Evolutionary conservation across 2,888 invertebrate species (phyloP), one percentile per base, ranked within the genome.

Genomic region (Tolmerus cingulatus): DNA sequence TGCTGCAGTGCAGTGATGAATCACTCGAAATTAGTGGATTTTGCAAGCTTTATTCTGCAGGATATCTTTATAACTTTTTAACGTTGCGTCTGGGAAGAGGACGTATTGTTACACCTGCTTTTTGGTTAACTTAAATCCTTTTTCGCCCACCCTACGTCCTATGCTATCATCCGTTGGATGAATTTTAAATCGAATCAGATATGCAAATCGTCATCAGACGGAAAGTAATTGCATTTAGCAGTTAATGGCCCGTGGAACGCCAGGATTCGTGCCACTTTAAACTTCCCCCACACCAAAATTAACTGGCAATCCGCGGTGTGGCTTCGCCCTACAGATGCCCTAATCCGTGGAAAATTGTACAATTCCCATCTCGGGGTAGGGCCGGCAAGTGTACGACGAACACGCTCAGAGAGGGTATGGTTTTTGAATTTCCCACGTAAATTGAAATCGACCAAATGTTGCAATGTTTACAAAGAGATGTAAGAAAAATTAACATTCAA

Each of bases 151-250:
- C 66, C 9, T 66, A 43, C 14, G 2, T 19, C 23, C 19, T 27
- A 4, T 12, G 57, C 27, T 23, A 23, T 19, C 27, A 66, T 66
- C 66, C 66, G 19, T 34, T 34, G 27, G 40, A 76, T 76, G 40
- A 40, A 34, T 76, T 76, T 76, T 76, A 76, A 76, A 76, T 76
- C 76, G 46, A 46, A 46, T 79, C 46, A 46, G 43, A 43, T 76
- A 86, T 86, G 86, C 55, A 66, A 79, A 79, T 79, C n/a, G 66
- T 81, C 87, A 81, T 55, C 78, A 78, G 78, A 79, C 79, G 79
- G 81, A 34, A 87, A 76, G 66, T 78, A 76, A 76, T 79, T 79
- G 79, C 37, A 19, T 51, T 87, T 81, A 55, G 66, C 43, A 66
- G 19, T 57, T 87, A 79, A 87, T 87, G 81, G 57, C 37, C 87